Conservation (phyloP, 2,797 vertebrate genomes). For the Alca torda region DNA sequence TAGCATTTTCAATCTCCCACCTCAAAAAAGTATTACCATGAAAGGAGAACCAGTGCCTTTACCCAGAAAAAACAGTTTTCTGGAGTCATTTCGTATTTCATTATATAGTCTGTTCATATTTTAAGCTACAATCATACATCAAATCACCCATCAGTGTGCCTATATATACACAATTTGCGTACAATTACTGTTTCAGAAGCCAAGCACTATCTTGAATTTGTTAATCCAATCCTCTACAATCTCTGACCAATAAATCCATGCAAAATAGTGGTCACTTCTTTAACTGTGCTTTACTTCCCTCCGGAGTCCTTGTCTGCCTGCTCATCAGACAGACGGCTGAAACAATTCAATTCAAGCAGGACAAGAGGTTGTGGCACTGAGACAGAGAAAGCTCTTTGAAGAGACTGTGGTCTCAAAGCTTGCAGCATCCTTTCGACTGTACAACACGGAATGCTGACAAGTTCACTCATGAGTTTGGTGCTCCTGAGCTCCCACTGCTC, state of each 20-base stretch:
- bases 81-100: background rate
- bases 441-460: background rate
- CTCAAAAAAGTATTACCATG: background rate
- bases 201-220: background rate
- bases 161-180: background rate
- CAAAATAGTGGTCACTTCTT: background rate
- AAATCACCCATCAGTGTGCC: background rate
- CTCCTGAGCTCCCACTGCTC: background rate
- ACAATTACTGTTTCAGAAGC: background rate
- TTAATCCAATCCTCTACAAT: background rate
- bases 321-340: background rate
- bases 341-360: background rate
- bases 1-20: background rate
- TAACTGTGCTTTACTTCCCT: background rate
- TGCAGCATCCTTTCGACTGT: background rate
- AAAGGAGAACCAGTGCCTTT: background rate
- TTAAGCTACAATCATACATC: background rate
- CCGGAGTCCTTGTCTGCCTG: background rate
- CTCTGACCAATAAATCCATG: background rate
- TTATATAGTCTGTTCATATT: background rate
- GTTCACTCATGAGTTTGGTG: background rate
- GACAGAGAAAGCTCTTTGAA: rapidly evolving
- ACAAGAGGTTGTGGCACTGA: background rate
- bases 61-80: background rate
- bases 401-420: background rate